A percentile compares a stretch with the other conserved stretches of the same genome.
These are phyloP conservation scores for Apodemus speciosus DNA, from an alignment of 2,113 vertebrate species.

Conservation along the genomic window DNA sequence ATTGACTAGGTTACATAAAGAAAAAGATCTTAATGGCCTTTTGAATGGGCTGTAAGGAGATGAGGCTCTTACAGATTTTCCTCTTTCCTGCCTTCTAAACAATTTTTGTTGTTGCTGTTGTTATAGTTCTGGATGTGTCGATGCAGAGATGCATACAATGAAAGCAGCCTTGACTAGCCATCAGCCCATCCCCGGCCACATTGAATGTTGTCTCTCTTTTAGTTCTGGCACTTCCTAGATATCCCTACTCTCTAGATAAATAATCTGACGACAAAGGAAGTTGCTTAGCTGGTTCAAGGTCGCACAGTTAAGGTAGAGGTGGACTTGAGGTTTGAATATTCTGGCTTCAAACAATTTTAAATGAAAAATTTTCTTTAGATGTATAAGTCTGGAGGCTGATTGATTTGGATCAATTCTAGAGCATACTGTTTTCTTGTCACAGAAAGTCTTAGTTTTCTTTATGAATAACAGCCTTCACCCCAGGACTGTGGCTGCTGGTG, in stretches of 20 bases:
- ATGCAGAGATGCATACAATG: background rate
- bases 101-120: background rate
- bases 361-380: constrained; percentile 17
- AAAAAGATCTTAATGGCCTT: constrained; percentile 24
- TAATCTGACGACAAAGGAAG: constrained; percentile 45
- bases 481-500: constrained; percentile 37
- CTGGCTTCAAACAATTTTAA: constrained; percentile 27
- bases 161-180: background rate
- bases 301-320: background rate
- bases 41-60: background rate
- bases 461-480: constrained; percentile 33
- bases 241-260: constrained; percentile 55
- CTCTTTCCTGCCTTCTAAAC: background rate
- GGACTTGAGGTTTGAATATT: constrained; percentile 32
- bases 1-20: background rate
- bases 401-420: constrained; percentile 7
- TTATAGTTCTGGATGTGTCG: background rate
- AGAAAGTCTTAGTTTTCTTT: background rate
- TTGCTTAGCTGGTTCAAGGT: constrained; percentile 37
- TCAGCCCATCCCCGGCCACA: background rate
- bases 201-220: background rate
- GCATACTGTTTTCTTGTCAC: background rate
- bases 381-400: background rate
- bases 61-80: background rate
- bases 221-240: background rate